Evolutionary conservation across 2,797 vertebrate species (phyloP).

Genomic region (Sphenodon punctatus): DNA sequence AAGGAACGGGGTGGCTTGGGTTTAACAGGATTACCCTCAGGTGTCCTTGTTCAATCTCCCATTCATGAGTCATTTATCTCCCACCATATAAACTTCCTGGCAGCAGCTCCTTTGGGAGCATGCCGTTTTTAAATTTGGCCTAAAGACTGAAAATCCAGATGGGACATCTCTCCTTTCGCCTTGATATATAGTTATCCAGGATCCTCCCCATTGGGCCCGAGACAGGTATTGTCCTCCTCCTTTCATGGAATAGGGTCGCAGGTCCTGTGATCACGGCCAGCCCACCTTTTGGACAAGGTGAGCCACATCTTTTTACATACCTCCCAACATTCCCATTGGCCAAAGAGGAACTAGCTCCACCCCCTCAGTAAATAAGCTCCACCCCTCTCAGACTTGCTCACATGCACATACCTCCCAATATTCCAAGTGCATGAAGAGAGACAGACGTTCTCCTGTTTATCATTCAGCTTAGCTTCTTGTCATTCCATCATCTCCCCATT

Average conservation of each 20-base stretch:
- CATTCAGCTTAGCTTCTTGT: too few species aligned
- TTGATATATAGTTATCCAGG: neutral
- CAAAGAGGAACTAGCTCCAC: too few species aligned
- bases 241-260: neutral
- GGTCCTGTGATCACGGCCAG: too few species aligned
- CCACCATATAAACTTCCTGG: neutral
- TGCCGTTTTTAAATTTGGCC: neutral
- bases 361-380: too few species aligned
- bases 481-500: too few species aligned
- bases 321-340: too few species aligned
- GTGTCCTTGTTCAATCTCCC: conserved; percentile 17
- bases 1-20: neutral
- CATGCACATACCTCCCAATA: too few species aligned
- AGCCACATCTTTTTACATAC: too few species aligned
- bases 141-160: neutral
- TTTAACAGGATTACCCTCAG: neutral
- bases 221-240: neutral
- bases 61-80: conserved; percentile 16
- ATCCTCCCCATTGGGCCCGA: neutral
- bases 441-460: too few species aligned
- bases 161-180: neutral
- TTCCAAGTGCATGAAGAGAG: too few species aligned
- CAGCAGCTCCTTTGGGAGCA: neutral
- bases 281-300: too few species aligned
- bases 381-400: too few species aligned